A percentile compares a stretch with the other conserved stretches of the same genome.
phyloP scores from a whole-genome alignment of 2,797 vertebrate species.

The Xerus rutilus region DNA sequence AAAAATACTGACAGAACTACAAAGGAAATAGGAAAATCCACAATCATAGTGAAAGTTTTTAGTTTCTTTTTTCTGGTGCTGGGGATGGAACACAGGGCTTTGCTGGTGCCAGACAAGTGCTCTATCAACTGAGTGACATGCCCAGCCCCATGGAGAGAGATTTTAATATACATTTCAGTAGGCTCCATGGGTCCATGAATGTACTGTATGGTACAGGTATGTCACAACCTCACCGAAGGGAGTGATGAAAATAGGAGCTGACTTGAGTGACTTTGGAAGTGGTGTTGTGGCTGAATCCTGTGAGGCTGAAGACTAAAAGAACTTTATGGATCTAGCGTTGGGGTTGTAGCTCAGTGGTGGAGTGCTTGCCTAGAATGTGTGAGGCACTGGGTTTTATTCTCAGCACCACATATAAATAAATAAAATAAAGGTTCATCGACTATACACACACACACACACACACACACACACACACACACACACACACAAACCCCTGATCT shows the following conservation, averaged over 20 bases:
- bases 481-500: too few relatives aligned
- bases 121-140: background rate
- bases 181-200: background rate
- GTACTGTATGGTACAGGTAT: too few relatives aligned
- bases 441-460: too few relatives aligned
- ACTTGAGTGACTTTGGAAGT: background rate
- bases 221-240: too few relatives aligned
- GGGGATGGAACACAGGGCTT: background rate
- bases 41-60: too few relatives aligned
- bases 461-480: too few relatives aligned
- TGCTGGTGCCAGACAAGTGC: background rate
- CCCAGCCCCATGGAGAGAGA: background rate
- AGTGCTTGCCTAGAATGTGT: too few relatives aligned
- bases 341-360: too few relatives aligned
- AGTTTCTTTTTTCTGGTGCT: background rate
- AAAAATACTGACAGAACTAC: background rate
- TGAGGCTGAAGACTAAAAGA: background rate
- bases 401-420: too few relatives aligned
- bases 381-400: too few relatives aligned
- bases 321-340: background rate
- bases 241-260: background rate
- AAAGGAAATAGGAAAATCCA: background rate
- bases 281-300: background rate
- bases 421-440: too few relatives aligned
- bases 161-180: background rate